Base-by-base conservation (phyloP, 2,797 vertebrate species). In the Sebastes hubbsi region DNA sequence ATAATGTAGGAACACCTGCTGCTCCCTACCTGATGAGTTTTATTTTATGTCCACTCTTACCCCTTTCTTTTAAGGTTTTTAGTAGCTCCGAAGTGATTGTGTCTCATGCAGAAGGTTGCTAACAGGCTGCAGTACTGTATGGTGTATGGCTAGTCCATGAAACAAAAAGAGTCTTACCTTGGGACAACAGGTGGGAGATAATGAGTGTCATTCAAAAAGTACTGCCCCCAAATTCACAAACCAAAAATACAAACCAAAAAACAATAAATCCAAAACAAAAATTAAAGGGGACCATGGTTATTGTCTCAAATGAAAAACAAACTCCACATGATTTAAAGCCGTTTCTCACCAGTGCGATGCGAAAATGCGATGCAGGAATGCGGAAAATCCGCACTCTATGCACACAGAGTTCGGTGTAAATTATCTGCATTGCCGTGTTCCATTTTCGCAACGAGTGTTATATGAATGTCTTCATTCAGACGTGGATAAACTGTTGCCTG, bases 1-100 rank as follows among this genome's bases (percentile, higher is more conserved):
- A 58, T 75, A 69, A 82, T 80, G 58, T 34, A 78, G 12, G 11
- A 68, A 74, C 72, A 75, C 63, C 69, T 74, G 67, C 72, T 77
- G 34, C 71, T 66, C 10, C 32, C 25, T n/a, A 49, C 60, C 14
- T 34, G 27, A 73, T 63, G 25, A 7, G 7, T 74, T 80, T 69
- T 49, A 49, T 75, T 70, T 58, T 24, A 52, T 58, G 5, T 52
- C 14, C 13, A 11, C 32, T 55, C 59, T 62, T 13, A 16, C 14
- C 3, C 8, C 3, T 55, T 72, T 32, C 25, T 74, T 60, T 75
- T 49, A 25, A 64, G 67, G 18, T 13, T 72, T 75, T 64, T 8
- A 66, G 60, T 18, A 8, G 30, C 75, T 77, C 32, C 25, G 13
- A 32, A 81, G 18, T 77, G 56, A 49, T 52, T 36, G 81, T 70